These are phyloP conservation scores for Drosophila borealis DNA, from an alignment of 2,888 invertebrate genomes.

Conservation along the genomic window DNA sequence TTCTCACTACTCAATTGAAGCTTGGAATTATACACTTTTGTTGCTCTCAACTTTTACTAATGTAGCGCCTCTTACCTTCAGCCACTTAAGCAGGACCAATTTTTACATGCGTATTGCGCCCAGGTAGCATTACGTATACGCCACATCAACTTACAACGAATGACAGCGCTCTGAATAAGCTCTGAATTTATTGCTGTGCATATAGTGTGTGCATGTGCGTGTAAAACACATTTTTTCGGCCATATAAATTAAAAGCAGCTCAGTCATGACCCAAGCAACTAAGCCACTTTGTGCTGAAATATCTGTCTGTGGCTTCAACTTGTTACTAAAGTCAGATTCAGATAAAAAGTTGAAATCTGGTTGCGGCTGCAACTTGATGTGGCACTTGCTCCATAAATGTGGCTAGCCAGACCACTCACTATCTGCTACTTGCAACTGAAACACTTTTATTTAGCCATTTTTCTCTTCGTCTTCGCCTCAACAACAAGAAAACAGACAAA, in stretches of 20 bases:
- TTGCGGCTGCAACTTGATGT: slow-evolving; percentile 72
- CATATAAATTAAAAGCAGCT: slow-evolving; percentile 78
- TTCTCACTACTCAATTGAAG: not conserved
- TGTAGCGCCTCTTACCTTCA: not conserved
- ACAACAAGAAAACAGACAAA: slow-evolving; percentile 34
- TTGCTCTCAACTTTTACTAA: not conserved
- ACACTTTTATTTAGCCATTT: slow-evolving; percentile 52
- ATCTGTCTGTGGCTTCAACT: slow-evolving; percentile 67
- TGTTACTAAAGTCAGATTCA: slow-evolving; percentile 55
- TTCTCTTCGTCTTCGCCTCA: slow-evolving; percentile 22
- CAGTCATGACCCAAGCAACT: slow-evolving; percentile 53
- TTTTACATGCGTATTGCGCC: slow-evolving; percentile 32
- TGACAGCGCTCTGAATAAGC: slow-evolving; percentile 51
- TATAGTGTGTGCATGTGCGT: slow-evolving; percentile 21
- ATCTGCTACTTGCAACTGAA: slow-evolving; percentile 48
- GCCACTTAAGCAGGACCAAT: not conserved
- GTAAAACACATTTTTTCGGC: slow-evolving; percentile 49
- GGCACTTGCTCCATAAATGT: slow-evolving; percentile 60
- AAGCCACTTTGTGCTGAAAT: slow-evolving; percentile 72
- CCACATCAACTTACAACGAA: slow-evolving; percentile 17
- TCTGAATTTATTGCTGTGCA: slow-evolving; percentile 60
- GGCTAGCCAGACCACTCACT: slow-evolving; percentile 56
- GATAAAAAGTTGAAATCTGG: slow-evolving; percentile 73
- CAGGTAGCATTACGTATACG: slow-evolving; percentile 59
- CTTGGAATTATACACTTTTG: slow-evolving; percentile 5